Evolutionary conservation across 2,113 vertebrate species (phyloP).

Genomic region (Vulpes ferrilata): DNA sequence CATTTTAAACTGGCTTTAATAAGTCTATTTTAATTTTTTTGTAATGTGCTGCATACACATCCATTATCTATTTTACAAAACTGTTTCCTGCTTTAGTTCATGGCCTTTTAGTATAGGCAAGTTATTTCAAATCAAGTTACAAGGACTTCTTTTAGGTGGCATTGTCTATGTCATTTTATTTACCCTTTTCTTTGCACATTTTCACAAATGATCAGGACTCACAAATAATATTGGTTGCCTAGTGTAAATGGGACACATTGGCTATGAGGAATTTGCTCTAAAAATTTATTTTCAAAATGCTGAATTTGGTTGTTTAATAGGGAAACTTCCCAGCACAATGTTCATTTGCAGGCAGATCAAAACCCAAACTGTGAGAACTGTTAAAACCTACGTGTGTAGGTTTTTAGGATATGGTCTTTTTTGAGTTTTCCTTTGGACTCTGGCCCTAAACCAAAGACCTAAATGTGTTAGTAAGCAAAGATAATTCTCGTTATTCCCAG

Average conservation of each 20-base stretch:
- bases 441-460: neutral
- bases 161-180: neutral
- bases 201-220: neutral
- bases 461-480: neutral
- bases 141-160: neutral
- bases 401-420: neutral
- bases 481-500: neutral
- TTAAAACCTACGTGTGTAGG: neutral
- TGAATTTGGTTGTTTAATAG: neutral
- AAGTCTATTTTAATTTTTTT: neutral
- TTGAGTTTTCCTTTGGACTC: neutral
- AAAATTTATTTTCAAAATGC: neutral
- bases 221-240: neutral
- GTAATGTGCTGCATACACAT: neutral
- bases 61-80: neutral
- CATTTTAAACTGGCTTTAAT: neutral
- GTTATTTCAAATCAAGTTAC: neutral
- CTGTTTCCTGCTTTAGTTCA: neutral
- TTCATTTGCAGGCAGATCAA: neutral
- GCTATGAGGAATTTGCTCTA: neutral
- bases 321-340: neutral
- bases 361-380: neutral
- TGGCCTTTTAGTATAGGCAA: neutral
- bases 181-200: constrained; percentile 4
- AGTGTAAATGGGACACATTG: neutral